A percentile compares a stretch with the other conserved stretches of the same genome.
Conservation (phyloP, 2,113 vertebrate genomes). For the Erpornis zantholeuca region DNA sequence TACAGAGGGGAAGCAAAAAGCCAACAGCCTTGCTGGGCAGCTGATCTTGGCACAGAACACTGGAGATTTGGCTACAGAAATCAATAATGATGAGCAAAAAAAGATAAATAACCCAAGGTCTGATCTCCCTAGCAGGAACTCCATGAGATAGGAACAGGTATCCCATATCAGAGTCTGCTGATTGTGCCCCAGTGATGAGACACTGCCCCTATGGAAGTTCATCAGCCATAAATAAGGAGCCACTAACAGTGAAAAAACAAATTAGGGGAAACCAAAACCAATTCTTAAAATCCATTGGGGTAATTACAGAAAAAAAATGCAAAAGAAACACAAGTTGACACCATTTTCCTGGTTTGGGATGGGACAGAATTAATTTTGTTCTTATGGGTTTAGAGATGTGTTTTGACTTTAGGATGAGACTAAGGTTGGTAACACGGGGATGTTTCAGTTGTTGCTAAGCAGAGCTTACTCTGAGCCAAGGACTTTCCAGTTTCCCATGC, state of each 20-base stretch:
- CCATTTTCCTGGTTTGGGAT: background rate
- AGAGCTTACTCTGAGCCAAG: background rate
- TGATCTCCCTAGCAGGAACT: background rate
- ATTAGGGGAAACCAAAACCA: background rate
- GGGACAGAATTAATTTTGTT: background rate
- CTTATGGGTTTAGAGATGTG: background rate
- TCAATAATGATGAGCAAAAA: background rate
- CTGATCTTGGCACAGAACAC: background rate
- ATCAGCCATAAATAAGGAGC: background rate
- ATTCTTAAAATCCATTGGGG: background rate
- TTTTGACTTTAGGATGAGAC: background rate
- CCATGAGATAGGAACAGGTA: background rate
- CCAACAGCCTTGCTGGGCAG: background rate
- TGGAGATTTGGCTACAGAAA: background rate
- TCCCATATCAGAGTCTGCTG: background rate
- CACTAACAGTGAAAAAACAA: background rate
- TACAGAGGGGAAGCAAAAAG: background rate
- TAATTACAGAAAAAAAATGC: background rate
- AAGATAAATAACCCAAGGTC: background rate
- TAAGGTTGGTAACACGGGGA: fast-evolving
- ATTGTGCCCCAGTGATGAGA: background rate
- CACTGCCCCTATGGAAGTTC: background rate
- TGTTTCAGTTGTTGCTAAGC: background rate
- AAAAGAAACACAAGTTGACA: background rate
- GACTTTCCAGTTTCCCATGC: background rate